Percentiles rank a stretch among this genome's conserved stretches.
Conservation (phyloP, 1,140 invertebrate species). For the Helicoverpa zea region DNA sequence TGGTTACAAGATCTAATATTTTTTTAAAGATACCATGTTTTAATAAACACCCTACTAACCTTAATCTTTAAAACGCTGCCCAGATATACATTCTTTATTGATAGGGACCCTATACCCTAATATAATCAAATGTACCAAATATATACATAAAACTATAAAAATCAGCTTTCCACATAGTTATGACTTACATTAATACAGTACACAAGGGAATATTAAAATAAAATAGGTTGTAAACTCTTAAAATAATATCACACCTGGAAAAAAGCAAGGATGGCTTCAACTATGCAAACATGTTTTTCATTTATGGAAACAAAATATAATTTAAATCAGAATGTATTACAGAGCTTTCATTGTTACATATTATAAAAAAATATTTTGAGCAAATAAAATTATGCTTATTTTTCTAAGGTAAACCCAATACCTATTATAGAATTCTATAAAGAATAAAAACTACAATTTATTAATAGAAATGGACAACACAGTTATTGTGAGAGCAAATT, state of each 20-base stretch:
- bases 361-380: conserved; percentile 54
- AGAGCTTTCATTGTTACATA: conserved; percentile 34
- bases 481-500: conserved; percentile 41
- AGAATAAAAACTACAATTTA: conserved; percentile 31
- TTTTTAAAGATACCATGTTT: neutral
- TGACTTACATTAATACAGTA: conserved; percentile 7
- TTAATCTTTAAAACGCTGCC: conserved; percentile 4
- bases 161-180: neutral
- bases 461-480: conserved; percentile 36
- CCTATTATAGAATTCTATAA: conserved; percentile 43
- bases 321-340: conserved; percentile 26
- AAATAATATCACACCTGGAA: conserved; percentile 47
- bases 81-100: conserved; percentile 1
- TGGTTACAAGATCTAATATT: neutral
- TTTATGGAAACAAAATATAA: neutral
- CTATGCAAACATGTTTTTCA: conserved; percentile 35
- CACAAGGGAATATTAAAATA: conserved; percentile 20
- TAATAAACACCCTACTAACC: neutral
- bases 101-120: neutral
- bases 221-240: conserved; percentile 42
- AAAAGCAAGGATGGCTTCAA: conserved; percentile 48
- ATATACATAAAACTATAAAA: conserved; percentile 26
- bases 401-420: conserved; percentile 50
- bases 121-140: conserved; percentile 14
- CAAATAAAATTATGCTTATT: conserved; percentile 59